Base-by-base conservation (phyloP, 2,888 invertebrate species). In the Deilephila elpenor region DNA sequence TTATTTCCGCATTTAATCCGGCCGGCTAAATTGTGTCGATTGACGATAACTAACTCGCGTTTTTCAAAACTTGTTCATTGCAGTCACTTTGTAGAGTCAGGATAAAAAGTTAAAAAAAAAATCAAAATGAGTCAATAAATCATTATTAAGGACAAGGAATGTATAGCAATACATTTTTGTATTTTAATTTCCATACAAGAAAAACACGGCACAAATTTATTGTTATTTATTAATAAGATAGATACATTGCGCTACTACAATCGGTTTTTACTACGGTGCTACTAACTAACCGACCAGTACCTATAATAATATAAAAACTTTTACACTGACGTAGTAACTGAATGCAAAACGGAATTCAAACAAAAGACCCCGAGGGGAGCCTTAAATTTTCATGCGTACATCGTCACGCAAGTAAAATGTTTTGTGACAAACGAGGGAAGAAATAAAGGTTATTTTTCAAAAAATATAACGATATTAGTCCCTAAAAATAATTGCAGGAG, bases 361-460 rank as follows among this genome's bases (percentile, higher is more conserved):
- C 17, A 67, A 67, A 67, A 51, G 34, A 25, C 17, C 67, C 67
- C 51, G 17, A 14, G 51, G 67, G 67, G 5, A 20, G n/a, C 14
- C 20, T 64, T 44, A 37, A 67, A 51, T 17, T 25, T 51, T 44
- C 67, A 67, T 44, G 67, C 44, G 25, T 51, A 51, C 25, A 7
- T 5, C 44, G 44, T 44, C 51, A 67, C 67, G 67, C 67, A 51
- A 67, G 20, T 67, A 20, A 44, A 67, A 67, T 20, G 44, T 67
- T 20, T 67, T 67, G 44, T 20, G 44, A 67, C 37, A 62, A 34
- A 62, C 44, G 14, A 44, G 17, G 14, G 3, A 61, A 61, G 11
- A 7, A 17, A 19, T 20, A 44, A 20, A 67, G 20, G 3, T 3
- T 14, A 5, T 25, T 51, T 44, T 20, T 3, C 2, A n/a, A n/a